phyloP scores from a whole-genome alignment of 1,140 invertebrate genomes.

The Cyphomyrmex costatus region DNA sequence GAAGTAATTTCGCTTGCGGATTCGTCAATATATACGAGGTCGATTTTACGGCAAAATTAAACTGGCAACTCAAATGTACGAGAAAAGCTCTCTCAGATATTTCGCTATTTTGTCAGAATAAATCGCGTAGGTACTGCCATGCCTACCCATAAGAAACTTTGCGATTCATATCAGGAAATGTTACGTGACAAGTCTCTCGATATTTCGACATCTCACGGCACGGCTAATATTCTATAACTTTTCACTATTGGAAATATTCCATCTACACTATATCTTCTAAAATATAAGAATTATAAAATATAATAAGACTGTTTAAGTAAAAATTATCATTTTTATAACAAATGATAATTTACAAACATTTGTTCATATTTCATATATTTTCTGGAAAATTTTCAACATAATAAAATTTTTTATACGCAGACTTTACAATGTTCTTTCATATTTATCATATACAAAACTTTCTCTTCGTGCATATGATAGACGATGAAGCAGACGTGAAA shows the following conservation, averaged over 20 bases:
- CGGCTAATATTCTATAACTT: neutral
- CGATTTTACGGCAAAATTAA: slow-evolving; percentile 60
- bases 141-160: slow-evolving; percentile 35
- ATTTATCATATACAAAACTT: slow-evolving; percentile 17
- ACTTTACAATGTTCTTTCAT: neutral
- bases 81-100: slow-evolving; percentile 28
- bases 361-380: neutral
- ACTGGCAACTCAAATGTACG: slow-evolving; percentile 29
- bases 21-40: slow-evolving; percentile 35
- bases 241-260: neutral
- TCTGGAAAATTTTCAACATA: neutral
- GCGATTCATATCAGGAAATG: slow-evolving; percentile 11
- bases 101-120: slow-evolving; percentile 32
- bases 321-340: neutral
- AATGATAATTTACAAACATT: neutral
- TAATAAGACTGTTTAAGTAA: neutral
- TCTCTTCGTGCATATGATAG: slow-evolving; percentile 10
- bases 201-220: neutral
- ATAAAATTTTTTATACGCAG: neutral
- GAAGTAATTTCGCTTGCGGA: slow-evolving; percentile 53
- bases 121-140: neutral
- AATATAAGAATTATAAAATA: neutral
- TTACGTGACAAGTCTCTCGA: slow-evolving; percentile 27
- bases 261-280: neutral
- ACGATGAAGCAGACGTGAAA: neutral